Evolutionary conservation across 1,140 invertebrate species (phyloP), one percentile per base, ranked within the genome.

Genomic region (Diorhabda carinulata): DNA sequence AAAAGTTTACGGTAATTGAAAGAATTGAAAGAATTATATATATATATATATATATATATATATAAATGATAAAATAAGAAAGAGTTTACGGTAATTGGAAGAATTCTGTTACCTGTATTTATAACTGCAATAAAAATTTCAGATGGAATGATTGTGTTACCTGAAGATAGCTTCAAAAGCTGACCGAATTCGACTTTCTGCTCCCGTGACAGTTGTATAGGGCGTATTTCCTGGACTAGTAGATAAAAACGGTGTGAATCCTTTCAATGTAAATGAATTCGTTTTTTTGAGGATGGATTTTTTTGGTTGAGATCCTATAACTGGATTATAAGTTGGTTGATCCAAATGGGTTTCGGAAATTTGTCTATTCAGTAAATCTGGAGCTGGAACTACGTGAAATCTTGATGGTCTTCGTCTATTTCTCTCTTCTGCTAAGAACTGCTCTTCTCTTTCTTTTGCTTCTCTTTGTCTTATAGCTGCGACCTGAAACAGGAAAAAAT

Each of bases 261-360:
- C 82, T 73, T 89, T 92, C 7, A 94, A 77, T 3, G 90, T 95
- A 78, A 94, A 95, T 4, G 92, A 95, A 81, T 95, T 93, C 0
- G 93, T 95, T 81, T 96, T 96, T 83, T 96, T 96, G 59, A 96
- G 82, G 77, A 96, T 96, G 0, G 93, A 96, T 80, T 96, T 96
- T 65, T 89, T 90, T 3, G 91, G 91, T 74, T 88, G 86, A 0
- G 81, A 81, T 10, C 86, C 86, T 77, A 86, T 86, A 4, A 87
- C 79, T 2, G 88, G 88, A 66, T 84, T 80, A 78, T 85, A 81
- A 72, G 82, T 81, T 68, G 83, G 83, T 60, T 71, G 78, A 64
- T 77, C 77, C 8, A 79, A 63, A 60, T 78, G 77, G 61, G 78
- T 78, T 45, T 79, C 80, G 5, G 76, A 77, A 43, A 75, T 67